These are phyloP conservation scores for Apodemia zela DNA, from an alignment of 2,888 invertebrate genomes.

Conservation along the genomic window DNA sequence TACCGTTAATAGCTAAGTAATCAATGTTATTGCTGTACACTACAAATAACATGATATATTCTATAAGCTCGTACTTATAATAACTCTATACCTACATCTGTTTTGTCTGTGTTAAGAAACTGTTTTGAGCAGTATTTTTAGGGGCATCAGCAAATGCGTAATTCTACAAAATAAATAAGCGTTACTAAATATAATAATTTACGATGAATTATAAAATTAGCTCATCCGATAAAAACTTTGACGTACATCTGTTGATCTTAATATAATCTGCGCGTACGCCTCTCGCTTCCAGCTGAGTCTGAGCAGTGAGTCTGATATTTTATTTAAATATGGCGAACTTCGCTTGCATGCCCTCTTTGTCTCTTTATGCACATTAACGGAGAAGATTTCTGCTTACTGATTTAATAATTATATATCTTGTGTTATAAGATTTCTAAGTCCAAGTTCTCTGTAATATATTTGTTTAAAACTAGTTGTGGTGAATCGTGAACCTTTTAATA, in stretches of 20 bases:
- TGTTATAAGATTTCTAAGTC: not conserved
- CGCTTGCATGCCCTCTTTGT: slow-evolving; percentile 56
- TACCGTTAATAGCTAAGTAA: no score
- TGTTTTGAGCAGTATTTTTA: not conserved
- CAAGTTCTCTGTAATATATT: no score
- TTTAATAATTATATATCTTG: slow-evolving; percentile 27
- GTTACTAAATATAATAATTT: slow-evolving; percentile 31
- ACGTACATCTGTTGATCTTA: slow-evolving; percentile 26
- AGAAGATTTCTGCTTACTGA: slow-evolving; percentile 53
- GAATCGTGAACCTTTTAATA: no score
- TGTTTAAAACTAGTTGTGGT: no score
- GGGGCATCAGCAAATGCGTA: not conserved
- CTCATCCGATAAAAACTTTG: slow-evolving; percentile 16
- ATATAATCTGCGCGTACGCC: slow-evolving; percentile 43
- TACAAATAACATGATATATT: no score
- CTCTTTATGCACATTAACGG: slow-evolving; percentile 47
- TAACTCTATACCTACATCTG: no score
- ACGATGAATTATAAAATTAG: slow-evolving; percentile 15
- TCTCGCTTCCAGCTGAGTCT: slow-evolving; percentile 48
- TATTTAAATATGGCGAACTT: slow-evolving; percentile 71
- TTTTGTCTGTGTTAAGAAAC: no score
- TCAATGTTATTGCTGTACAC: no score
- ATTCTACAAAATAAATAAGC: slow-evolving; percentile 20
- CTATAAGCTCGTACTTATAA: no score
- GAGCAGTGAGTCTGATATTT: slow-evolving; percentile 50